A percentile compares a stretch with the other conserved stretches of the same genome.
Conservation (phyloP, 2,888 invertebrate species). For the Eulithis prunata region DNA sequence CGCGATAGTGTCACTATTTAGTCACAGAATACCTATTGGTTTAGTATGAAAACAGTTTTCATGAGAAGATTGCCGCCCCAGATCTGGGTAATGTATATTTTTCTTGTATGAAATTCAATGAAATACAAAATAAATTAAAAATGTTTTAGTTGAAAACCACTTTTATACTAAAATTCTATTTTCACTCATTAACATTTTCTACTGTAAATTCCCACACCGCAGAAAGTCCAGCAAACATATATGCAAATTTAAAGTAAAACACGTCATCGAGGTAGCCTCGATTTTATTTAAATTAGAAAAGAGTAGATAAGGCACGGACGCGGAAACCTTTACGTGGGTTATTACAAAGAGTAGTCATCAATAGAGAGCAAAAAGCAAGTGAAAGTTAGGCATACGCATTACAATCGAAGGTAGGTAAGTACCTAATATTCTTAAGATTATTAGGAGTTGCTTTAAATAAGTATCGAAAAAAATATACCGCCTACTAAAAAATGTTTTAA, state of each 20-base stretch:
- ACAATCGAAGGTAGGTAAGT: constrained; percentile 2
- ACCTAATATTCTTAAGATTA: no score
- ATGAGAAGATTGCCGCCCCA: no score
- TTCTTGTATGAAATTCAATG: no score
- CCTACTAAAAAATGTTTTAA: no score
- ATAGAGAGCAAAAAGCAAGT: constrained; percentile 74
- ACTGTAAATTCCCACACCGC: constrained; percentile 28
- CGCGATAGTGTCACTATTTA: no score
- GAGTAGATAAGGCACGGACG: constrained; percentile 68
- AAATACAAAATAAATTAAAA: no score
- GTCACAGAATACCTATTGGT: no score
- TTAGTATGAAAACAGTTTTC: no score
- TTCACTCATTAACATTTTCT: constrained; percentile 30
- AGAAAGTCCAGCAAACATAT: constrained; percentile 36
- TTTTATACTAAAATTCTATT: constrained; percentile 11
- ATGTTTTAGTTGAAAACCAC: no score
- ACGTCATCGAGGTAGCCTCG: constrained; percentile 49
- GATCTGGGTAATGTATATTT: background rate
- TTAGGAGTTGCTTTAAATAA: background rate
- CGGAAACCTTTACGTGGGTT: constrained; percentile 63
- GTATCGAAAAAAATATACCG: background rate
- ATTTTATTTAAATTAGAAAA: constrained; percentile 60
- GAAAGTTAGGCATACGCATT: constrained; percentile 64
- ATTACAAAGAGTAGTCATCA: constrained; percentile 65
- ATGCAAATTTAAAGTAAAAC: constrained; percentile 46